A percentile compares a stretch with the other conserved stretches of the same genome.
Evolutionary conservation across 2,113 vertebrate species (phyloP).

Genomic region (Prolemur simus): DNA sequence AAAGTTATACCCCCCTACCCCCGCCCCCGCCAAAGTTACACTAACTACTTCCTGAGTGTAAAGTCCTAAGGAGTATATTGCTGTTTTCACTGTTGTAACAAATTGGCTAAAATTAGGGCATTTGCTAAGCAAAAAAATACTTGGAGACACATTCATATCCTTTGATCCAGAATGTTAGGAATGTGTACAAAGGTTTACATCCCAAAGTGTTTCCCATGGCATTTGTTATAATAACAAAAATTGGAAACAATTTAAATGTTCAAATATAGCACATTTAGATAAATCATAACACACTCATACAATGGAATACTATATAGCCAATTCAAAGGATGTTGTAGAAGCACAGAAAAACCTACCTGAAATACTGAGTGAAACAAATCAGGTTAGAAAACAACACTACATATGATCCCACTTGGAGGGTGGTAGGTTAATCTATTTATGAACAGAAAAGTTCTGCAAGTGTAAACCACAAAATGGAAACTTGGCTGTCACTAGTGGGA

Average conservation of each 20-base stretch:
- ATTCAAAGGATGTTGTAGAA: constrained; percentile 27
- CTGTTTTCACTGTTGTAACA: background rate
- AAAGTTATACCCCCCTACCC: background rate
- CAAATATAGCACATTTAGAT: background rate
- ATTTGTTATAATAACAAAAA: constrained; percentile 31
- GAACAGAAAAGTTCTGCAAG: background rate
- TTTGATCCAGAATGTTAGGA: constrained; percentile 43
- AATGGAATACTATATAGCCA: background rate
- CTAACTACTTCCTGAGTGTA: background rate
- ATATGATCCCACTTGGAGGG: background rate
- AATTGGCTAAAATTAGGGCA: constrained; percentile 14
- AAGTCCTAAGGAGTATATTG: background rate
- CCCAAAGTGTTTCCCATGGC: background rate
- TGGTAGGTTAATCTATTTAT: background rate
- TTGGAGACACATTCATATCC: background rate
- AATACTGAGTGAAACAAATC: background rate
- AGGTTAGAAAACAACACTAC: constrained; percentile 17
- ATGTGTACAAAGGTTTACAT: background rate
- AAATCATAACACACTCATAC: background rate
- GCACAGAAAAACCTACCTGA: background rate
- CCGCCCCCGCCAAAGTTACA: background rate
- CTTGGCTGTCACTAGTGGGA: background rate
- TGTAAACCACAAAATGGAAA: constrained; percentile 35
- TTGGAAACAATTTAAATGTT: background rate
- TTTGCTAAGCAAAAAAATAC: background rate